Conservation (phyloP, 2,113 vertebrate genomes). For the Physeter macrocephalus region DNA sequence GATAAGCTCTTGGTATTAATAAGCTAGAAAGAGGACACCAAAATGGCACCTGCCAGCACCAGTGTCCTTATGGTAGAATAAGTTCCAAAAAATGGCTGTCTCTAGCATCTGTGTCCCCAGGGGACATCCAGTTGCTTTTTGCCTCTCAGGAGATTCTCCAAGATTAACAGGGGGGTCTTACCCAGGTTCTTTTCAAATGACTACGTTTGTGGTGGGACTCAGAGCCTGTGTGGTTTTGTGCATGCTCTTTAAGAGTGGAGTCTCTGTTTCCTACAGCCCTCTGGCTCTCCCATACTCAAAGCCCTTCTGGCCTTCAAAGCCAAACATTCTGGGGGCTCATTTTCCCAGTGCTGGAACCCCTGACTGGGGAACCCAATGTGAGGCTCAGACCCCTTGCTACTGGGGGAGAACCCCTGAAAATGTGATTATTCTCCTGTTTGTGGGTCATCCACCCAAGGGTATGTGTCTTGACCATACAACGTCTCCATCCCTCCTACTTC, state of each 20-base stretch:
- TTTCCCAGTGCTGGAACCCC: not conserved
- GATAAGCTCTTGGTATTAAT: not conserved
- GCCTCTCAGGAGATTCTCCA: not conserved
- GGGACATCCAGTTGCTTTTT: not conserved
- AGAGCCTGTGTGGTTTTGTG: not conserved
- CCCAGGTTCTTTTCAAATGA: not conserved
- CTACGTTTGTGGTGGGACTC: not conserved
- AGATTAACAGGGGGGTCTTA: not conserved
- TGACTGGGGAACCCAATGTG: not conserved
- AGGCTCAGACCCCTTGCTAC: not conserved
- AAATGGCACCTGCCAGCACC: not conserved
- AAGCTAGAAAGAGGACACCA: not conserved
- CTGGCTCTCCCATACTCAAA: not conserved
- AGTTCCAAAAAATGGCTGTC: not conserved
- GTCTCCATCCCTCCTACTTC: not conserved
- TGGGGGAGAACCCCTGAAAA: not conserved
- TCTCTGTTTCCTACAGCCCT: not conserved
- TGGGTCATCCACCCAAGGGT: not conserved
- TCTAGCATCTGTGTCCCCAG: not conserved
- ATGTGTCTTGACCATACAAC: not conserved
- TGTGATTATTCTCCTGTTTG: not conserved
- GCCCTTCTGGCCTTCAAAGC: not conserved
- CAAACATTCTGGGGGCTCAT: not conserved
- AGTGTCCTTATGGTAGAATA: not conserved
- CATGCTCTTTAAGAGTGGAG: not conserved